A percentile compares a stretch with the other conserved stretches of the same genome.
Conservation (phyloP, 2,888 invertebrate species). For the Vandiemenella viatica region DNA sequence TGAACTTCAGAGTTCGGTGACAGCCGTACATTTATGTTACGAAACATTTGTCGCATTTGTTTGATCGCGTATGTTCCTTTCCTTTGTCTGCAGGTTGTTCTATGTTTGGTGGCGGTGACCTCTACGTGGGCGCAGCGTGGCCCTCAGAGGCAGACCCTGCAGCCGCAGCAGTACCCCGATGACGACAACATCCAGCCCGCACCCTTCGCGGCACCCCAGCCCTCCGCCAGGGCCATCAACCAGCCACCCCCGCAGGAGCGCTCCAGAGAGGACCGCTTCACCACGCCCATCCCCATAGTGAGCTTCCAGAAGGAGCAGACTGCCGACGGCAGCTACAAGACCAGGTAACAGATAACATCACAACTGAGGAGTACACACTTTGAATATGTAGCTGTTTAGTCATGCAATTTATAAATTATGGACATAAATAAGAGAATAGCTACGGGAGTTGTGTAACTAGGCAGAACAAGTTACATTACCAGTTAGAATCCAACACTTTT, state of each 20-base stretch:
- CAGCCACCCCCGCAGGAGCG: slow-evolving; percentile 18
- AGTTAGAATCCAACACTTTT: too few relatives aligned
- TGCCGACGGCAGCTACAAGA: slow-evolving; percentile 69
- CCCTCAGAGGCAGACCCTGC: slow-evolving; percentile 23
- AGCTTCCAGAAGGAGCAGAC: slow-evolving; percentile 70
- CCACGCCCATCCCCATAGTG: slow-evolving; percentile 51
- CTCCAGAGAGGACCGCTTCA: slow-evolving; percentile 7
- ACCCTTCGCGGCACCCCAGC: neutral
- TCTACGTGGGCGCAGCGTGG: slow-evolving; percentile 18
- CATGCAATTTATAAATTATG: neutral
- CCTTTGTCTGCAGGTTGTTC: too few relatives aligned
- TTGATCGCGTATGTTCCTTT: too few relatives aligned
- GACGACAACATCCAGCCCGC: too few relatives aligned
- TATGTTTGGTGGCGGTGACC: too few relatives aligned
- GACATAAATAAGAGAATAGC: too few relatives aligned
- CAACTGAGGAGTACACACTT: too few relatives aligned
- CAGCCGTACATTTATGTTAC: too few relatives aligned
- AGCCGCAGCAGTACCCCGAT: slow-evolving; percentile 20
- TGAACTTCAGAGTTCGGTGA: too few relatives aligned
- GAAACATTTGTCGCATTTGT: too few relatives aligned
- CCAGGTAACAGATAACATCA: slow-evolving; percentile 52
- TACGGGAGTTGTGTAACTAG: too few relatives aligned
- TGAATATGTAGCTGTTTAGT: neutral
- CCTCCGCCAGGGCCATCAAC: slow-evolving; percentile 22
- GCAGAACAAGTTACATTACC: too few relatives aligned